Evolutionary conservation across 2,797 vertebrate genomes (phyloP), one percentile per base, ranked within the genome.

Genomic region (Typhlichthys eigenmanni): DNA sequence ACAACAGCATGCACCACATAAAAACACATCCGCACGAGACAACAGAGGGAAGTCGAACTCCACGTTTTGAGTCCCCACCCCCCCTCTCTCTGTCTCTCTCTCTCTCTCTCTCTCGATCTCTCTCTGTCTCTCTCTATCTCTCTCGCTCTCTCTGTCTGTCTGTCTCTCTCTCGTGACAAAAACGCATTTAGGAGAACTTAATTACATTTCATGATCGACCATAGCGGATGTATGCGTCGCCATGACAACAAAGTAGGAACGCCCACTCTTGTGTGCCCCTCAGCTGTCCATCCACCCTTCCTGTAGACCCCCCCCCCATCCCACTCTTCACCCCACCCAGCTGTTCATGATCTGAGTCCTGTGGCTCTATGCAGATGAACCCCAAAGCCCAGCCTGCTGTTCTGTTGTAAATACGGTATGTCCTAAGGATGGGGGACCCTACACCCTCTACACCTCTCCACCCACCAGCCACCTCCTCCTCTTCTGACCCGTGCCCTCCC

Each of bases 321-420:
- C 60, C 58, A 55, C 38, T 24, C 3, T 24, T 24, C 24, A 24
- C 10, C 45, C 8, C 9, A 29, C 13, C 48, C 66, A 74, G 69
- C 75, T 82, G 77, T 85, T 90, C 87, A 88, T 69, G 84, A 81
- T 88, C 72, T 73, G 87, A 90, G 86, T 90, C 77, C 81, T 76
- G 85, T 86, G 89, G 79, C 94, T 92, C 90, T 94, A 91, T 93
- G 87, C 90, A 94, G 91, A 92, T 87, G 82, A 86, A 66, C 62
- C 75, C 75, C 70, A 74, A 24, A 24, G 54, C 80, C 82, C 78
- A 45, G 6, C 74, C 66, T 65, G 79, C 81, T 81, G 88, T 87
- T 92, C 63, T 83, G 89, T 88, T 92, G 79, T 91, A 90, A 85
- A 92, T 93, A 87, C 12, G n/a, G n/a, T 38, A 38, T 89, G 89